phyloP scores from a whole-genome alignment of 2,113 vertebrate genomes.

The Cnemophilus loriae region DNA sequence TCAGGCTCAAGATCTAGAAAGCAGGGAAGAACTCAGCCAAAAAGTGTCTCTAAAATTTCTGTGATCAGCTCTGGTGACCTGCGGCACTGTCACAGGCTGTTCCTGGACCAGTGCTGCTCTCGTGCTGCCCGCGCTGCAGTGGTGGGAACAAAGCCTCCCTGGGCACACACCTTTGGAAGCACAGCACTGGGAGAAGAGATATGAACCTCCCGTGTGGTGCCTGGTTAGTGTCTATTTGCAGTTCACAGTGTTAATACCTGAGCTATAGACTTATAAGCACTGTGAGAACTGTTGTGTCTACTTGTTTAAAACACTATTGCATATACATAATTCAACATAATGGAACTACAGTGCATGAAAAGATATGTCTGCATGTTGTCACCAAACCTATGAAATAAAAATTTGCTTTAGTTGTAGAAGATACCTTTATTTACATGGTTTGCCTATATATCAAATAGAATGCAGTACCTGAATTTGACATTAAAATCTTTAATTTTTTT shows the following conservation, averaged over 20 bases:
- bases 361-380: not conserved
- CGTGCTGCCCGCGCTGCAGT: rapidly evolving
- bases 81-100: not conserved
- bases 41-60: not conserved
- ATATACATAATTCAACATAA: not conserved
- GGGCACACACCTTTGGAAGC: rapidly evolving
- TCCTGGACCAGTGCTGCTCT: rapidly evolving
- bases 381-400: not conserved
- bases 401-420: not conserved
- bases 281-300: not conserved
- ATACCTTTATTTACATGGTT: not conserved
- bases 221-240: not conserved
- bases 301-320: not conserved
- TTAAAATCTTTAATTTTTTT: not conserved
- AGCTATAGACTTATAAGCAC: not conserved
- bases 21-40: not conserved
- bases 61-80: not conserved
- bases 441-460: not conserved
- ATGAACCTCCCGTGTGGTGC: not conserved
- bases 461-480: not conserved
- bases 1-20: not conserved
- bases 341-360: not conserved
- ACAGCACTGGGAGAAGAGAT: not conserved
- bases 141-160: not conserved
- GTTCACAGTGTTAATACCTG: not conserved